Base-by-base conservation (phyloP, 2,113 vertebrate species). In the Dromas ardeola region DNA sequence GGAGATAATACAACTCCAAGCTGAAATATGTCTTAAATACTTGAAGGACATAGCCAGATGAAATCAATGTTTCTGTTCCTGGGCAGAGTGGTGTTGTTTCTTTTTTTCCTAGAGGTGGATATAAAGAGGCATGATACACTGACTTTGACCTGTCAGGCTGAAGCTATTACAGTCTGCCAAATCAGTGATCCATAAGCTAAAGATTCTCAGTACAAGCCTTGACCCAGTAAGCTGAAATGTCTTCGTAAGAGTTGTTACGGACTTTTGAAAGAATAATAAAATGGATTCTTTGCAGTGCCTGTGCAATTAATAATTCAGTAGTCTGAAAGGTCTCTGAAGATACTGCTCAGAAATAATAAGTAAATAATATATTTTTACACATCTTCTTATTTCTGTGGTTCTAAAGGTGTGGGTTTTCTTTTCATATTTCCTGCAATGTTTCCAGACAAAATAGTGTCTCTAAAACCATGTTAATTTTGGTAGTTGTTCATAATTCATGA, bases 301-400 rank as follows among this genome's bases (percentile, higher is more conserved):
- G 23, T 5, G 11, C 53, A 97, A 95, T 97, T 93, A 93, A 95
- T 93, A 90, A 92, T 93, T 95, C 77, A 96, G 17, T 38, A 58
- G 27, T 92, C 62, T 93, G 95, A 96, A 95, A 95, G 43, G 81
- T 86, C 70, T 96, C 94, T 93, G 88, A 86, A 96, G 77, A 45
- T 72, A 40, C 3, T 56, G 6, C 11, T 85, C 26, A 84, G 50
- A 86, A 80, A 16, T 56, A 71, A 38, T 27, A 81, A 43, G 55
- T 43, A 88, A 92, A 50, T 65, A 80, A 40, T 5, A 56, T 27
- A 18, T 21, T 89, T 96, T 81, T 72, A 66, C 23, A 30, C 13
- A 43, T 26, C 11, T 36, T 58, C 16, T 93, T 73, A 50, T 50
- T 91, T 78, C 30, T 87, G 18, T 78, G 4, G 2, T 67, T 94